Base-by-base conservation (phyloP, 2,797 vertebrate genomes). In the Catamblyrhynchus diadema region DNA sequence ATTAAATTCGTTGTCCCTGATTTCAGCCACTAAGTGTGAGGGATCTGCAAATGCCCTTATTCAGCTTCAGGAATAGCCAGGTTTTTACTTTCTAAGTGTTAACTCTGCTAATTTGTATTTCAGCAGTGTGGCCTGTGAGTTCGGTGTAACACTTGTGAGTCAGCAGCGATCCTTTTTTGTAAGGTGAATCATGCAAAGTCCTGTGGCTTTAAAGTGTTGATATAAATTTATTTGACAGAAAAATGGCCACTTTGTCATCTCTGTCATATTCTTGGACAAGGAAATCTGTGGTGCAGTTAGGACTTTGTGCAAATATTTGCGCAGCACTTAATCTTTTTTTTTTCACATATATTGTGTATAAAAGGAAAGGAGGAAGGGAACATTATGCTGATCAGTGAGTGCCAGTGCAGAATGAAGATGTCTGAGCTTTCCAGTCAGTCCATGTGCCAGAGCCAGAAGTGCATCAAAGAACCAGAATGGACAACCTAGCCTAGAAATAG, bases 401-500 rank as follows among this genome's bases (percentile, higher is more conserved):
- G 2, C 53, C 60, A 87, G 18, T 56, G n/a, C 56, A 54, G 86
- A 94, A 82, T 86, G 12, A 94, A 95, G 75, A 84, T 24, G n/a
- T 80, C 50, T 92, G 69, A 86, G 71, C 62, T 92, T 88, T 91
- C 78, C 69, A 67, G 74, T 86, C 84, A 74, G 47, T 73, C 85
- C 9, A 0, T 45, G 25, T 94, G 51, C 86, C 86, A 90, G 80
- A 88, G 78, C 66, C 67, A 96, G 88, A 92, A 97, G 78, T 93
- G 74, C 84, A 95, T 91, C 88, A 82, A 85, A 93, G 54, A 83
- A 83, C 47, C 56, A 73, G 69, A 80, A 86, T 44, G 65, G 81
- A 91, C 94, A 66, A 35, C 74, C 62, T 91, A 96, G 57, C 84
- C 89, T 96, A 96, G 90, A 97, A 98, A 97, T 62, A 97, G 78